A percentile compares a stretch with the other conserved stretches of the same genome.
phyloP scores from a whole-genome alignment of 2,888 invertebrate genomes.

The Apeira syringaria region DNA sequence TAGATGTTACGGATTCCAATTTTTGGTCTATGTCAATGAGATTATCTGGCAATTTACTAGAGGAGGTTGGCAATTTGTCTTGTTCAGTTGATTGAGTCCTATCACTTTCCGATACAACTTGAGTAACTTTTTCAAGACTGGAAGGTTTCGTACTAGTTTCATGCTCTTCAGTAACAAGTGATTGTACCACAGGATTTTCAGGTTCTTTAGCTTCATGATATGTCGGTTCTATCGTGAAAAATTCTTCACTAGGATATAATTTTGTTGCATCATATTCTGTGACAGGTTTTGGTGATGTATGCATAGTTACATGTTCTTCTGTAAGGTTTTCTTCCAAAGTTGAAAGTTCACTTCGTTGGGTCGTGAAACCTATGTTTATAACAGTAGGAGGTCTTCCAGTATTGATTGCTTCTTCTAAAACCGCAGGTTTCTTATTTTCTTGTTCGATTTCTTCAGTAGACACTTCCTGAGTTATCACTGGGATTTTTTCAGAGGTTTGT shows the following conservation, averaged over 20 bases:
- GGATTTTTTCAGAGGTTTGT: constrained; percentile 5
- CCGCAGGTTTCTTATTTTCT: background rate
- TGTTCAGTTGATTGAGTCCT: background rate
- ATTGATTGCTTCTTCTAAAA: constrained; percentile 4
- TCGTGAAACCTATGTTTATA: background rate
- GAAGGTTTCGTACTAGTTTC: constrained; percentile 9
- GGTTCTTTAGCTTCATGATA: constrained; percentile 7
- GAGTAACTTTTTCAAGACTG: constrained; percentile 11
- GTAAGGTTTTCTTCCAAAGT: constrained; percentile 4
- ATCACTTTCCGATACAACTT: constrained; percentile 8
- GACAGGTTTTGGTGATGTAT: constrained; percentile 1
- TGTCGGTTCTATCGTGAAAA: constrained; percentile 1
- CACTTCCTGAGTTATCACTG: background rate
- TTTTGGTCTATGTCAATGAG: constrained; percentile 6
- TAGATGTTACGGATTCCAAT: constrained; percentile 9
- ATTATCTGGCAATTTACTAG: constrained; percentile 4
- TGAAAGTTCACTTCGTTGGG: background rate
- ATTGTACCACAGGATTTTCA: constrained; percentile 2
- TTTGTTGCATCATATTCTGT: constrained; percentile 9
- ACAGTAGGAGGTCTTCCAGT: constrained; percentile 5
- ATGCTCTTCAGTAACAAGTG: constrained; percentile 11
- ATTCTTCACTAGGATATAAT: background rate
- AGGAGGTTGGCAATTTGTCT: constrained; percentile 9
- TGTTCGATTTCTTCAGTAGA: background rate
- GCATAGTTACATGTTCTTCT: constrained; percentile 6